Evolutionary conservation across 2,888 invertebrate genomes (phyloP), one percentile per base, ranked within the genome.

Genomic region (Criorhina ranunculi): DNA sequence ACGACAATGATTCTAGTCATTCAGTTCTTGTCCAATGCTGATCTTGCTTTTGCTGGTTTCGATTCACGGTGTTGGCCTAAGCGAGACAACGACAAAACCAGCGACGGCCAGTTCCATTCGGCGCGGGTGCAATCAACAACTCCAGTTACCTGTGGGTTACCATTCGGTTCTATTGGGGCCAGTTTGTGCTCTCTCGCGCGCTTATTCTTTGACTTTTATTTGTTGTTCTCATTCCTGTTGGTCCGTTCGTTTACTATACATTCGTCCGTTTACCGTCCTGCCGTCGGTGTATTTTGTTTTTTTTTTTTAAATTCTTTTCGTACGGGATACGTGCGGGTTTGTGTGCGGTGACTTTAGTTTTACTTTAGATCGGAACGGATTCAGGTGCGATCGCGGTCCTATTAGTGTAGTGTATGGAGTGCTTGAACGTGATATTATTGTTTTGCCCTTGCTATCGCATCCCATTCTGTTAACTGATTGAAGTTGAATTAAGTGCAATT

Each of bases 91-190:
- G 19, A 70, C 37, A 24, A 11, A 24, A 37, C n/a, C 33, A 33
- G 17, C 59, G 60, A 15, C 40, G 42, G 62, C 69, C 75, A 70
- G 85, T 80, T 80, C 46, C 31, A 76, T 46, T 44, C 46, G 49
- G 75, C 51, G 80, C 85, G 85, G 85, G 80, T 80, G 85, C 64
- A 35, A 33, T 59, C 64, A 80, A 59, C 59, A 49, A 70, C 55
- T 70, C 70, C 80, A 85, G 85, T 85, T 80, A 80, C 76, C 75
- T 85, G 66, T 80, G 80, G 85, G 69, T 85, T 85, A 85, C 75
- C 85, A 76, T 76, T 80, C 64, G 69, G 72, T 79, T 79, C 79
- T 79, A 79, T 79, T 79, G 64, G 73, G 72, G 79, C 57, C 72
- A 33, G 40, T 46, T 67, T 44, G 69, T 69, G 67, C 57, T 79